These are phyloP conservation scores for Psettodes erumei DNA, from an alignment of 2,113 vertebrate species.

Conservation along the genomic window DNA sequence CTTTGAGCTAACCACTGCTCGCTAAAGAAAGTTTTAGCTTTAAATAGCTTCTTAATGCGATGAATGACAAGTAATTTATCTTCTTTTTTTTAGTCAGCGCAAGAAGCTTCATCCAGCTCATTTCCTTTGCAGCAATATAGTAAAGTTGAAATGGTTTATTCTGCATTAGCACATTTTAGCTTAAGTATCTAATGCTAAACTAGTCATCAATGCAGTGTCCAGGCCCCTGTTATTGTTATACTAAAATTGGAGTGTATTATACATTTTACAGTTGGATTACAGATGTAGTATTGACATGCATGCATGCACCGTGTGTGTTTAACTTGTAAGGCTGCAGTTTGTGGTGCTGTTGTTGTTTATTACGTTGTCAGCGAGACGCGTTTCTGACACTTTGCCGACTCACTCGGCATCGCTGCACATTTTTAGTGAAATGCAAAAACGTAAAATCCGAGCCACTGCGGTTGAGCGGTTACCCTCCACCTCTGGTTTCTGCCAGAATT, in stretches of 20 bases:
- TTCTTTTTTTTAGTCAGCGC: not conserved
- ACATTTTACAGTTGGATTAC: not conserved
- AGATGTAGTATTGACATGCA: not conserved
- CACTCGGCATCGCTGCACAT: not conserved
- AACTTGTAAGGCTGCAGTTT: not conserved
- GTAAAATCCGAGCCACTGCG: not conserved
- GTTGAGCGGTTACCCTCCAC: not conserved
- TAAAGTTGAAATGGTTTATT: too few species aligned
- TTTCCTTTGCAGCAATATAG: too few species aligned
- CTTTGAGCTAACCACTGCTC: not conserved
- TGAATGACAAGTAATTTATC: not conserved
- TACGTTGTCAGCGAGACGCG: not conserved
- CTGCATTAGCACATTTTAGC: not conserved
- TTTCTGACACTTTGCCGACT: not conserved
- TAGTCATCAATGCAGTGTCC: not conserved
- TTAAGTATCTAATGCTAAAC: not conserved
- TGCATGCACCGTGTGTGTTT: too few species aligned
- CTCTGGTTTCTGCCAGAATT: not conserved
- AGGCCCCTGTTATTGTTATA: not conserved
- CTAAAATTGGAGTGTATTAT: not conserved
- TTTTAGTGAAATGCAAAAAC: not conserved
- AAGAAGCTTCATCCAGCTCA: not conserved
- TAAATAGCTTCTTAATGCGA: not conserved
- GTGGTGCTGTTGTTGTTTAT: not conserved
- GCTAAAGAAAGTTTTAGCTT: not conserved